These are phyloP conservation scores for Stichopus horrens DNA, from an alignment of 53 echinoderm and acorn worm species.

Conservation along the genomic window DNA sequence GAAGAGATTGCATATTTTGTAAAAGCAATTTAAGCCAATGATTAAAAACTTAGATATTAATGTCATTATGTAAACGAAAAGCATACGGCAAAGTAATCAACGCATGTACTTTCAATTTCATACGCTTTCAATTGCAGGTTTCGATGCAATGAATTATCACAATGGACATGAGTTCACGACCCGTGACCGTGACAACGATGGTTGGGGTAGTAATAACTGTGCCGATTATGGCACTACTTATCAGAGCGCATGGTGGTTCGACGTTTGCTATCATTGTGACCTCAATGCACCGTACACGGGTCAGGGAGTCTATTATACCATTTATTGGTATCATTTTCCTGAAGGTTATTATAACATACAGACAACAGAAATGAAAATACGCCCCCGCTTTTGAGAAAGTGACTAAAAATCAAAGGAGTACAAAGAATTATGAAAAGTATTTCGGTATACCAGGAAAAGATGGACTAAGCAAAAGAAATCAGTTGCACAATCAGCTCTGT, in stretches of 20 bases:
- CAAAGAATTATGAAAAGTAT: no score
- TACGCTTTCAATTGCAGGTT: no score
- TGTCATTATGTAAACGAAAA: no score
- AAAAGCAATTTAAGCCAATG: no score
- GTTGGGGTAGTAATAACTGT: conserved; percentile 4
- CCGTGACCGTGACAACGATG: conserved; percentile 23
- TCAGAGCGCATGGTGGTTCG: conserved; percentile 10
- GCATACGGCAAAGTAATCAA: no score
- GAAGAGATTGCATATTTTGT: no score
- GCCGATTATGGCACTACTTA: neutral
- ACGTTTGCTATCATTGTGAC: neutral
- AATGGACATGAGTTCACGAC: neutral
- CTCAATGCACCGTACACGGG: neutral
- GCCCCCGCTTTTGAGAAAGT: neutral
- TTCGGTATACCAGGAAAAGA: no score
- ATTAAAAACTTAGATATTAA: no score
- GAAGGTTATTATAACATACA: neutral
- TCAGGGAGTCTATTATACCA: neutral
- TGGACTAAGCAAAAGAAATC: no score
- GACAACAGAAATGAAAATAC: conserved; percentile 4
- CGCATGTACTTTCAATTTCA: no score
- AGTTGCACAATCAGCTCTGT: no score
- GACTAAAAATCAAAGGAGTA: no score
- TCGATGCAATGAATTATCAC: neutral
- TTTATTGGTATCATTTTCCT: neutral